Evolutionary conservation across 1,140 invertebrate genomes (phyloP), one percentile per base, ranked within the genome.

Genomic region (Dreissena polymorpha): DNA sequence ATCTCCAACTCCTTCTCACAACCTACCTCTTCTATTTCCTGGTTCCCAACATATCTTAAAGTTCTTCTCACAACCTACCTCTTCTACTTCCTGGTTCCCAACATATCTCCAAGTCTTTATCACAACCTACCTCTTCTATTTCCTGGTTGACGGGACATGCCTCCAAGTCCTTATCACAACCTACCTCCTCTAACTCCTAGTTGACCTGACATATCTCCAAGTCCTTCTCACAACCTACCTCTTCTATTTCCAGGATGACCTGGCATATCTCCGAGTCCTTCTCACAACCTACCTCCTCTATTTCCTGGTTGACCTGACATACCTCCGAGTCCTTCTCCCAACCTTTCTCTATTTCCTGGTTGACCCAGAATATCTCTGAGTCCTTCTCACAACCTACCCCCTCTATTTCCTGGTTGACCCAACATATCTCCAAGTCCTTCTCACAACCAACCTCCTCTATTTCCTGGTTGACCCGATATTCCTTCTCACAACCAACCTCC

Each of bases 1-100:
- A 91, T 75, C 70, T 91, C 88, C 60, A 74, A 67, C 25, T 83
- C 77, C 73, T 90, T 91, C 0, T 91, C 84, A 64, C 55, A 83
- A n/a, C n/a, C n/a, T n/a, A 68, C 89, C 85, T 96, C 95, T 84
- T 90, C 87, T 6, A 91, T 69, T 69, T 93, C 86, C 68, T 85
- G 68, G 60, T 88, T 86, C 84, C 23, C 85, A 85, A 18, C 88
- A 87, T 13, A 91, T 75, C 70, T 91, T 87, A 64, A 74, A 67
- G 29, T 83, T 74, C 73, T 90, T 91, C 0, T 91, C 84, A 64
- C 55, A 83, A n/a, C n/a, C n/a, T n/a, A 68, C 89, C 85, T 96
- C 95, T 84, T 90, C 87, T 6, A 91, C 65, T 69, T 93, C 86
- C 68, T 85, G 68, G 60, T 88, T 86, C 84, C 23, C 85, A 85